These are phyloP conservation scores for Synchiropus splendidus DNA, from an alignment of 2,113 vertebrate genomes.

Conservation along the genomic window DNA sequence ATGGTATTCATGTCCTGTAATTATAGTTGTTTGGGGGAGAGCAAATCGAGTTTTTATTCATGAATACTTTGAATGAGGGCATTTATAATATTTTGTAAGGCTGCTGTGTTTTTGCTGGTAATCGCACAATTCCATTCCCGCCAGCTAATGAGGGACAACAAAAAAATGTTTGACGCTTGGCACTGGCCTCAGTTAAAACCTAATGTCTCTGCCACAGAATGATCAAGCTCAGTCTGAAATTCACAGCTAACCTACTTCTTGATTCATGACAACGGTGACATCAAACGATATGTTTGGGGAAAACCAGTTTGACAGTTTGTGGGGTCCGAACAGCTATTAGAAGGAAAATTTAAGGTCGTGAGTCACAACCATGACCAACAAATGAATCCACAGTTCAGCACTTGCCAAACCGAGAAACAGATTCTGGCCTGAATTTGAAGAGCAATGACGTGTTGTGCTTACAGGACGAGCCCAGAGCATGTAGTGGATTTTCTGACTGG, in stretches of 20 bases:
- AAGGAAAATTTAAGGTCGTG: slow-evolving; percentile 21
- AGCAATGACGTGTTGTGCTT: slow-evolving; percentile 37
- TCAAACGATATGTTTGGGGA: slow-evolving; percentile 7
- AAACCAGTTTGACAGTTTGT: slow-evolving; percentile 7
- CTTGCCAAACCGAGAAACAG: neutral
- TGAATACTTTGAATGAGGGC: slow-evolving; percentile 21
- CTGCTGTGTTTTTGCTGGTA: slow-evolving; percentile 12
- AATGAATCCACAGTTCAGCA: too few relatives aligned
- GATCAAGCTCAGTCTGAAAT: too few relatives aligned
- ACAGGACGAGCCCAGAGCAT: slow-evolving; percentile 32
- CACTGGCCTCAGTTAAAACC: too few relatives aligned
- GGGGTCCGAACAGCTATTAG: slow-evolving; percentile 3
- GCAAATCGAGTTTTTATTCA: slow-evolving; percentile 9
- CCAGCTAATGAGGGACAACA: slow-evolving; percentile 2
- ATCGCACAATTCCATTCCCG: slow-evolving; percentile 32
- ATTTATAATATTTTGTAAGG: slow-evolving; percentile 15
- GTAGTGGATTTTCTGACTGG: slow-evolving; percentile 23
- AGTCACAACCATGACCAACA: slow-evolving; percentile 20
- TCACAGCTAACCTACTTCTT: too few relatives aligned
- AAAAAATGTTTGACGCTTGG: too few relatives aligned
- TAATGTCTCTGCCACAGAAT: too few relatives aligned
- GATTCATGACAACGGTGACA: slow-evolving; percentile 4
- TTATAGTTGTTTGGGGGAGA: neutral
- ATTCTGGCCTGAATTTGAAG: slow-evolving; percentile 47
- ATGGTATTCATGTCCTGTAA: slow-evolving; percentile 12